Evolutionary conservation across 35 echinoderm and acorn worm species (phyloP).

Genomic region (Lytechinus variegatus): DNA sequence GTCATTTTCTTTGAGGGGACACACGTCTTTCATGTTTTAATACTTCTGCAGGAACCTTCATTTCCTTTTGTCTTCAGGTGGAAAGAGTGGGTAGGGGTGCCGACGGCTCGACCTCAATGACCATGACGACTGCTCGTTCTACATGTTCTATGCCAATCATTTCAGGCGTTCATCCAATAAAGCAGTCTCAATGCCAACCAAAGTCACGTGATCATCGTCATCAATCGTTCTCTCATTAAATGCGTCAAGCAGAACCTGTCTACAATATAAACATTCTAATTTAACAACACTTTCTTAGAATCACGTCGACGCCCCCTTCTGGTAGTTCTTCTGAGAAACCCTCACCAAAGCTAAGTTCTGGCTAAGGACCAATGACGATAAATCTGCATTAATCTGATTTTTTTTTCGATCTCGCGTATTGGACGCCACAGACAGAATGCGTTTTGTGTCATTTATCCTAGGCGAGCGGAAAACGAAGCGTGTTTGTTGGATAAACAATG

Average conservation of each 20-base stretch:
- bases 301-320: neutral
- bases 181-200: neutral
- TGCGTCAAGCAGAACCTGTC: neutral
- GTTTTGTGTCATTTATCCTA: constrained; percentile 6
- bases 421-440: neutral
- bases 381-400: neutral
- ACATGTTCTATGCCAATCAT: neutral
- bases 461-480: neutral
- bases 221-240: neutral
- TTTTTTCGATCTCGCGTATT: neutral
- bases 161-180: neutral
- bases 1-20: too few species aligned
- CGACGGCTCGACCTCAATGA: neutral
- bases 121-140: neutral
- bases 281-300: neutral
- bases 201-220: neutral
- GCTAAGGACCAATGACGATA: neutral
- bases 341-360: neutral
- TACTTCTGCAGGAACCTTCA: neutral
- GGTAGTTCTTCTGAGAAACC: neutral
- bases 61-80: neutral
- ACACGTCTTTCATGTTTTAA: too few species aligned
- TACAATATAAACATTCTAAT: neutral
- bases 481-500: constrained; percentile 13
- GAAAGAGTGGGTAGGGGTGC: neutral